Evolutionary conservation across 2,797 vertebrate genomes (phyloP), one percentile per base, ranked within the genome.

Genomic region (Sebastes baramenuke): DNA sequence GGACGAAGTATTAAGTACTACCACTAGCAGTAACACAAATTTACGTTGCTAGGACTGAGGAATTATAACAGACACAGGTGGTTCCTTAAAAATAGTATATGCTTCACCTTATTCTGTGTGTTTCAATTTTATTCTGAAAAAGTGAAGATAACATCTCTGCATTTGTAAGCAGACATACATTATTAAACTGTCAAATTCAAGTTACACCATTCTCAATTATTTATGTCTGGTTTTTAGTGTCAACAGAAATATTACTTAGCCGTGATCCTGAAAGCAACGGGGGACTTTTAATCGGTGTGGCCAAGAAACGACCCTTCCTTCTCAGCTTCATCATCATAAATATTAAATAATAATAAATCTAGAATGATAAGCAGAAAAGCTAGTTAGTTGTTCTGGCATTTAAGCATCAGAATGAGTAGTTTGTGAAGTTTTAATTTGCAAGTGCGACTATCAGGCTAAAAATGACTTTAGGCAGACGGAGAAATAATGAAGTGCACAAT

Each of bases 401-500:
- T 11, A 18, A 8, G 18, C 29, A 36, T 55, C 12, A 18, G 36
- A 75, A 64, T 49, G 38, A 66, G 32, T 25, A 42, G 42, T 61
- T 64, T 54, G 29, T 56, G 9, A 58, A 65, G 56, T 81, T 79
- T 52, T 55, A 18, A 59, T 76, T 79, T 77, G n/a, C 11, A 29
- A 61, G 54, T 54, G 12, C 54, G 18, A 58, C 22, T 14, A 56
- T 62, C 22, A 67, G 12, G 36, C 11, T 16, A 30, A 58, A 67
- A 60, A 42, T 75, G 20, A 20, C 62, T 72, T 60, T 18, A 60
- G 14, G 24, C 6, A 27, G 7, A 25, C 22, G 38, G n/a, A 59
- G 24, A 68, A 61, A 65, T 78, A 66, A 65, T 75, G 60, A 34
- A 71, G 25, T 38, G 58, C 18, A 67, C 16, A 67, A 77, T 77